Base-by-base conservation (phyloP, 2,888 invertebrate genomes). In the Yponomeuta evonymella region DNA sequence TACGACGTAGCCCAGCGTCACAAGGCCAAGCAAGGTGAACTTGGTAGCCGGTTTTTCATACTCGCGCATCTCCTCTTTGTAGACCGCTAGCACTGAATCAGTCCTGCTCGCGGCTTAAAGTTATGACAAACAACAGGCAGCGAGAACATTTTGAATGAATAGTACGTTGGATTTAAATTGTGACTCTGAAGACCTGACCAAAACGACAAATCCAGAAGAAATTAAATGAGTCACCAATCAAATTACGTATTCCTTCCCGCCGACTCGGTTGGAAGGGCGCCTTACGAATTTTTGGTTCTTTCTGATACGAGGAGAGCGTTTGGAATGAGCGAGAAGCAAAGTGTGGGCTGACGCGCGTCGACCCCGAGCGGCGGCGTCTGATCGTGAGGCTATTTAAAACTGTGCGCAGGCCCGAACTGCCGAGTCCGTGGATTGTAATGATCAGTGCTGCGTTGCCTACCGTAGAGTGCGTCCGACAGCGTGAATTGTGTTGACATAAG, bases 361-460 rank as follows among this genome's bases (percentile, higher is more conserved):
- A 88, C 90, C 89, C 84, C 86, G 88, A 86, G 76, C 84, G 78
- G 76, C 82, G 79, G 79, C 82, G 85, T 85, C 86, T 86, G 83
- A 86, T 87, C 87, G 83, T 83, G 89, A 89, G 87, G 92, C 92
- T 92, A 92, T 92, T 92, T 92, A 92, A 92, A 92, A 92, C 90
- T 89, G 87, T 89, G 92, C 92, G 92, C 92, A 92, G 86, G 89
- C 86, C 90, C 88, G 85, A 84, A 88, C 88, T 90, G 90, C 86
- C 90, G 90, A 92, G 91, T 90, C 88, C 84, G 84, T 87, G 79
- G 84, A 64, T 70, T 69, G 88, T 90, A 90, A 90, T 90, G 91
- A 92, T 91, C 92, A 91, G 91, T 90, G 82, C 86, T 88, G 87
- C 88, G 87, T 84, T 87, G 92, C 84, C 90, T 86, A 81, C 88